Base-by-base conservation (phyloP, 2,113 vertebrate species). In the Raja brachyura region DNA sequence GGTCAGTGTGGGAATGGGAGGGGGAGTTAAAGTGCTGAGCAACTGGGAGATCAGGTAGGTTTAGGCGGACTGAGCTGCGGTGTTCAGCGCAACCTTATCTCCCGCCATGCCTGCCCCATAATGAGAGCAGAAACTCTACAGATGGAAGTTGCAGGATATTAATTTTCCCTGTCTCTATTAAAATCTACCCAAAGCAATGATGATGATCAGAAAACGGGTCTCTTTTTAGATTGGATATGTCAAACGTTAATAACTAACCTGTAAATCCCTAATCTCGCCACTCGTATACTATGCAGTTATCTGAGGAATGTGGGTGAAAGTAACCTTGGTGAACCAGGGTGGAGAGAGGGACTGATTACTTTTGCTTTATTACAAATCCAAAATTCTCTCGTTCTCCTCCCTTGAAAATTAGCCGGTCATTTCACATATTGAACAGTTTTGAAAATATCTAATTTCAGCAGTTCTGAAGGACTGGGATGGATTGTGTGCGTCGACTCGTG, bases 241-340 rank as follows among this genome's bases (percentile, higher is more conserved):
- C 48, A 83, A 56, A 83, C 22, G n/a, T 83, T 83, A 83, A 83
- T 83, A 25, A 8, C 79, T 59, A 83, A 83, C 48, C 79, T 83
- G 48, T 56, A 25, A 83, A 83, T 83, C 56, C 48, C 56, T 83
- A 56, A 83, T 59, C 79, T 59, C 20, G 25, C 48, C 56, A 56
- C 16, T 83, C 79, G 28, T 11, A 28, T 10, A 59, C 6, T 56
- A 11, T 9, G 48, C 5, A 59, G 20, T 83, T 83, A 83, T 25
- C 78, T 83, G 25, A 83, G 48, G 79, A 56, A 59, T 83, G 79
- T 83, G 48, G 56, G 25, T 83, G 5, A 56, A 83, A 56, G 20
- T 13, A 20, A 83, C 54, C 22, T 39, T 28, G 10, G 79, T 83
- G 5, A 83, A n/a, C 11, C 48, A 7, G 79, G 79, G 79, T 28